Percentiles rank a stretch among this genome's conserved stretches.
Evolutionary conservation across 2,113 vertebrate genomes (phyloP).

Genomic region (Oostethus manadensis): DNA sequence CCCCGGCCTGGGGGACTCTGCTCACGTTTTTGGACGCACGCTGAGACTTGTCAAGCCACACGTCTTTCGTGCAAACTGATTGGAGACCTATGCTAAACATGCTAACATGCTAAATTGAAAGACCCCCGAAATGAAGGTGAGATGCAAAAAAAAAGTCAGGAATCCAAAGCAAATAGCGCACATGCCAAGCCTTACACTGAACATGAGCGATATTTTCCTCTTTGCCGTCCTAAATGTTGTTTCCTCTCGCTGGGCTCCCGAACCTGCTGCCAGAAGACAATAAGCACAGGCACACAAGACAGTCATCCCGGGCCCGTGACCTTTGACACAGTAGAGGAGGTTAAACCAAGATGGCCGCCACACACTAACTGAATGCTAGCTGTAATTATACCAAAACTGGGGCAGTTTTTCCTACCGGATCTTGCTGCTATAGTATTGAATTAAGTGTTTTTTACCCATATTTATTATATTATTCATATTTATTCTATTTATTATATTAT

Average conservation of each 20-base stretch:
- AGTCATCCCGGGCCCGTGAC: constrained; percentile 44
- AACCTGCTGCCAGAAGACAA: neutral
- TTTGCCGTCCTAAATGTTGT: neutral
- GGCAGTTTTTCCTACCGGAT: too few relatives aligned
- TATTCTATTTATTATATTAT: too few relatives aligned
- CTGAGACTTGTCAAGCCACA: constrained; percentile 5
- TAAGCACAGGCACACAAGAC: neutral
- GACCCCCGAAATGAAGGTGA: neutral
- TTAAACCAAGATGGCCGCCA: constrained; percentile 43
- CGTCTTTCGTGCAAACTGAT: constrained; percentile 9
- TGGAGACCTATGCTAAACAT: constrained; percentile 15
- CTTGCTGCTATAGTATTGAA: too few relatives aligned
- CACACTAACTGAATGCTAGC: neutral
- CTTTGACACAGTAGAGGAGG: constrained; percentile 32
- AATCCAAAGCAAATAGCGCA: constrained; percentile 4
- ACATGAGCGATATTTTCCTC: neutral
- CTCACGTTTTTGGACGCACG: constrained; percentile 1
- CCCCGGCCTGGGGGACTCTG: constrained; percentile 45
- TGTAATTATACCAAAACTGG: too few relatives aligned
- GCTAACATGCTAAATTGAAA: constrained; percentile 10
- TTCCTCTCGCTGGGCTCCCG: neutral
- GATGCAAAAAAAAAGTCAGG: neutral
- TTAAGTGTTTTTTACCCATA: too few relatives aligned
- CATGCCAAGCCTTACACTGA: neutral
- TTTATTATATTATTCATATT: too few relatives aligned